phyloP scores from a whole-genome alignment of 1,140 invertebrate genomes.

The Pseudomyrmex concolor region DNA sequence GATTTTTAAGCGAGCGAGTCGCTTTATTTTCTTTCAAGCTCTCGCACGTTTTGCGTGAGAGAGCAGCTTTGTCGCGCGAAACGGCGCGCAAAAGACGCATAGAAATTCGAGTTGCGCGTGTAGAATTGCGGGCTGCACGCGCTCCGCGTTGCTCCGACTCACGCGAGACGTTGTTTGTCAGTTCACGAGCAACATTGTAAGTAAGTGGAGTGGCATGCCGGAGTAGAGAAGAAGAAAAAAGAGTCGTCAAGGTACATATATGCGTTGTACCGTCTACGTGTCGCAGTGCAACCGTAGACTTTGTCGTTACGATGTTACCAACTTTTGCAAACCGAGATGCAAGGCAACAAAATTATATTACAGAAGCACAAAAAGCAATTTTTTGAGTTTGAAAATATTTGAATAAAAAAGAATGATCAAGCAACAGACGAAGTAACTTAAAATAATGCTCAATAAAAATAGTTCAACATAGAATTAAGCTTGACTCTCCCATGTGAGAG shows the following conservation, averaged over 20 bases:
- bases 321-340: not conserved
- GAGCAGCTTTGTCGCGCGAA: slow-evolving; percentile 67
- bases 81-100: slow-evolving; percentile 56
- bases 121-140: slow-evolving; percentile 65
- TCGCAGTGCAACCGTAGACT: slow-evolving; percentile 28
- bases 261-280: slow-evolving; percentile 68
- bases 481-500: too few relatives aligned
- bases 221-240: slow-evolving; percentile 14
- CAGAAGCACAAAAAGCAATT: not conserved
- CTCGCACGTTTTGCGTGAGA: slow-evolving; percentile 53
- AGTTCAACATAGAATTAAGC: too few relatives aligned
- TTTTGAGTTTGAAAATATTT: not conserved
- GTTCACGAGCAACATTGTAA: slow-evolving; percentile 71
- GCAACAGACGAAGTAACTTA: too few relatives aligned
- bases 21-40: slow-evolving; percentile 37
- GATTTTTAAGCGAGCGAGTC: slow-evolving; percentile 27
- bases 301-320: slow-evolving; percentile 18
- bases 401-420: not conserved
- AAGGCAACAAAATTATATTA: not conserved
- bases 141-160: slow-evolving; percentile 34
- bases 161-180: slow-evolving; percentile 66
- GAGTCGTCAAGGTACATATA: not conserved
- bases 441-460: too few relatives aligned
- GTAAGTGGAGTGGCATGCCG: slow-evolving; percentile 62
- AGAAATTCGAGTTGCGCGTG: slow-evolving; percentile 70